Evolutionary conservation across 2,113 vertebrate genomes (phyloP), one percentile per base, ranked within the genome.

Genomic region (Austrofundulus limnaeus): DNA sequence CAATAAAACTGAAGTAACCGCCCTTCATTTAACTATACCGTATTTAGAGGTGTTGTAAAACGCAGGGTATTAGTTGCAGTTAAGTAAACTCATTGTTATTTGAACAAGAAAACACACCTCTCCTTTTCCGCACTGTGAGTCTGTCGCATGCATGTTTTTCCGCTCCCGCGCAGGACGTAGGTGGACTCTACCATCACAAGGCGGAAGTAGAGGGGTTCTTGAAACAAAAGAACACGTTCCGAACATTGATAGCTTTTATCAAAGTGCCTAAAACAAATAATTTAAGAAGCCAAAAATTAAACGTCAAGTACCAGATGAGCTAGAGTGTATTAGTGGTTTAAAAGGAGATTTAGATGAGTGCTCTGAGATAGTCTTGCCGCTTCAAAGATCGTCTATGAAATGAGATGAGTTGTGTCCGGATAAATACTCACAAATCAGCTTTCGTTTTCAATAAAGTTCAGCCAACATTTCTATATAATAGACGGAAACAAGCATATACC

Each of bases 121-220:
- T 64, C 10, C 50, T 77, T 77, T 71, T 66, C 67, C 70, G 41
- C 48, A 63, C 46, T 63, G 5, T 34, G 31, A 34, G 43, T 61
- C 54, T 10, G 52, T n/a, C 25, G 25, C 7, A 53, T 20, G 68
- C 88, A 88, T 81, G 82, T 75, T 88, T 34, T 83, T 85, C 81
- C 76, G 61, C 82, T 89, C 89, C 88, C 88, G 88, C 86, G 74
- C 86, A 79, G 67, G 63, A 82, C 86, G 80, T 77, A 72, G 38
- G 4, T 20, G 8, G 89, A 51, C 64, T 51, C 63, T 78, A 89
- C 89, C 85, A 90, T 56, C 34, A 11, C 17, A 11, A 1, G 11
- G 1, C 4, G 5, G 3, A 28, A 2, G 19, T 5, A 15, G 11
- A 64, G 55, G 58, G 71, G n/a, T 2, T 10, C 42, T 55, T n/a